phyloP scores from a whole-genome alignment of 2,888 invertebrate species.

The Phorcus lineatus region DNA sequence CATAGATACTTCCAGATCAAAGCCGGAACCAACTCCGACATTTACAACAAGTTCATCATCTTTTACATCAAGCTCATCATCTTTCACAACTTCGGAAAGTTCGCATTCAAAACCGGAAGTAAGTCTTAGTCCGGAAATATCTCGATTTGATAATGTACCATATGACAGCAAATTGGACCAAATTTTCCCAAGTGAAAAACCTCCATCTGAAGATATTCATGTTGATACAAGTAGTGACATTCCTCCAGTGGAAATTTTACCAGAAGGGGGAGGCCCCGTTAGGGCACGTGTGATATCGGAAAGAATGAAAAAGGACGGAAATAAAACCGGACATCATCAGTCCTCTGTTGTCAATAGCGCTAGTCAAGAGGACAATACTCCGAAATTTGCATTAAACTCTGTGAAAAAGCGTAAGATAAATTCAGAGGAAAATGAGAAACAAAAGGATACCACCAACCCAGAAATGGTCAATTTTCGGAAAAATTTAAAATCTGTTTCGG shows the following conservation, averaged over 20 bases:
- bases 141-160: not conserved
- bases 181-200: not conserved
- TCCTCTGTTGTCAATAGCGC: not conserved
- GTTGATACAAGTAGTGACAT: not conserved
- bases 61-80: not conserved
- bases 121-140: not conserved
- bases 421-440: not conserved
- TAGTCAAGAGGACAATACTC: not conserved
- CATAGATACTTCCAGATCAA: not conserved
- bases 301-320: not conserved
- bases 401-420: not conserved
- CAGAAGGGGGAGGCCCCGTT: not conserved
- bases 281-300: not conserved
- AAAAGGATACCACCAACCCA: too few species aligned
- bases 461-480: not conserved
- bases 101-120: not conserved
- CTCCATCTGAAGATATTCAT: not conserved
- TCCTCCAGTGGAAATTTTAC: not conserved
- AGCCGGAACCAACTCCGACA: not conserved
- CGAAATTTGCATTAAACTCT: not conserved
- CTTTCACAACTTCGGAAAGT: conserved; percentile 15
- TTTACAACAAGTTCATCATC: not conserved
- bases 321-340: not conserved
- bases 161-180: not conserved
- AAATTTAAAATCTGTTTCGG: conserved; percentile 1